Evolutionary conservation across 2,113 vertebrate species (phyloP), one percentile per base, ranked within the genome.

Genomic region (Pedionomus torquatus): DNA sequence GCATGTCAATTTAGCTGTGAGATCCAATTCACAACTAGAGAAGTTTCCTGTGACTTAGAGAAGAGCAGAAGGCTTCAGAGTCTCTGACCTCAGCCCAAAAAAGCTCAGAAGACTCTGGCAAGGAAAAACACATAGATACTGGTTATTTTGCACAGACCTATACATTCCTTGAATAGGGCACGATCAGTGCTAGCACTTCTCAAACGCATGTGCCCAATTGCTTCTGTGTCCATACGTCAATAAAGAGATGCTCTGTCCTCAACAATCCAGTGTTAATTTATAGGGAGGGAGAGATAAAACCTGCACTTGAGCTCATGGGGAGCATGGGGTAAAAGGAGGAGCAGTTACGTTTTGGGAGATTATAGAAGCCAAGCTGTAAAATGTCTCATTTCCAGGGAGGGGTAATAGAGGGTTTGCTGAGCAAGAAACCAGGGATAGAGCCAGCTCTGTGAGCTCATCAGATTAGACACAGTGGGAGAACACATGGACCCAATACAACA

Each of bases 151-250:
- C 68, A 55, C 17, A 31, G 51, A 44, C 39, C 19, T 51, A 25
- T 79, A 5, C 57, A 25, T 31, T 76, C 11, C 37, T 76, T 39
- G 61, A 76, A 30, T 6, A 18, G 46, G 33, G 24, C 61, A n/a
- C 0, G 17, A 35, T 65, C 58, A 28, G 24, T 21, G 35, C 35
- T 77, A 76, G 24, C 23, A 15, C 12, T 57, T 37, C 65, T 78
- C n/a, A 82, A 81, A 75, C 0, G 0, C 10, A 1, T 1, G 24
- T 43, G 31, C 24, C 49, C 31, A 48, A 4, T 28, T 31, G 24
- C 31, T 88, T 86, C 79, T 28, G 46, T 63, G 54, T 7, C 43
- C 25, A 3, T 0, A 18, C 0, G 0, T 58, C 55, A 25, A 20
- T 14, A 39, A 63, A 60, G 55, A 49, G 43, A 78, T 65, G 16